Base-by-base conservation (phyloP, 2,113 vertebrate species). In the Colistium nudipinnis region DNA sequence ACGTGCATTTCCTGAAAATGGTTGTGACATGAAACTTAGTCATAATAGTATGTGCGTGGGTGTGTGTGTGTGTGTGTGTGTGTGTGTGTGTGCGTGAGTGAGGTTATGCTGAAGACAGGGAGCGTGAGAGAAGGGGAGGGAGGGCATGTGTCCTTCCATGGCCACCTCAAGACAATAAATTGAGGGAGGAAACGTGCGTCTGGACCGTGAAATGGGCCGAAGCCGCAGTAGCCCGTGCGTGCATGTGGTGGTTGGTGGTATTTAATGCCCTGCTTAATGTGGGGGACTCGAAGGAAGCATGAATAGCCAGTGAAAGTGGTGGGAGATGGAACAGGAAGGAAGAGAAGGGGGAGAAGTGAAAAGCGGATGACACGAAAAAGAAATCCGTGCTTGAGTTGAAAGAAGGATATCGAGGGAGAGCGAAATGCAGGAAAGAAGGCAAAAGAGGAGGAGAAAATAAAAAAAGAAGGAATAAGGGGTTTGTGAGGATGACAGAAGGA, bases 161-260 rank as follows among this genome's bases (percentile, higher is more conserved):
- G 25, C 19, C 27, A 69, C 52, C 39, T 39, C 51, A 45, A 41
- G 27, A 74, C 52, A 79, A 68, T 86, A 84, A 83, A 82, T 76
- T 75, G 70, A 74, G 22, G 76, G 76, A 77, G 79, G 73, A 84
- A 87, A 78, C 81, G 62, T 73, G 79, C 80, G 76, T 85, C 77
- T 74, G 70, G 36, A 80, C 83, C 53, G 68, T 86, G 82, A 83
- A 88, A 89, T 88, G 71, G 55, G 60, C 56, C 85, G 68, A 85
- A 87, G 80, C 82, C 84, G 81, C 63, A 70, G 70, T 62, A 43
- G 69, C 47, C 24, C 47, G 67, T 36, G 48, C 38, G 61, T 51
- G 61, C 43, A 38, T 45, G 47, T 61, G 53, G 41, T 59, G 25
- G 71, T 51, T 51, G 44, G 38, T 75, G 30, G 39, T 52, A 55